Conservation (phyloP, 2,797 vertebrate genomes). For the Gila robusta region DNA sequence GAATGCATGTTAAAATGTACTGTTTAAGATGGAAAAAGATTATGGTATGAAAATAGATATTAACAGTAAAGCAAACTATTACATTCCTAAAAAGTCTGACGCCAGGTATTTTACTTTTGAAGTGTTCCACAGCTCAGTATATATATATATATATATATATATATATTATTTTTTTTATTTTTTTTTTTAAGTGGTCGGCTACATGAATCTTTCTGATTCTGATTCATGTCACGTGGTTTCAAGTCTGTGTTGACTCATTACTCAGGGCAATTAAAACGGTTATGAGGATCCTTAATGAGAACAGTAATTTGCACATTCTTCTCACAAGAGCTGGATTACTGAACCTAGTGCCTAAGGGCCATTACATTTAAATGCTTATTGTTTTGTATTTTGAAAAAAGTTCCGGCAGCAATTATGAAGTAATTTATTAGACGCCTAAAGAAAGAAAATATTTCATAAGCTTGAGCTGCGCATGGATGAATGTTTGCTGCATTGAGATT, state of each 20-base stretch:
- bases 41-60: not conserved
- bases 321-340: not conserved
- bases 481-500: not conserved
- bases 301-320: slow-evolving; percentile 18
- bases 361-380: slow-evolving; percentile 33
- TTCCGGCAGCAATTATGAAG: not conserved
- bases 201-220: not conserved
- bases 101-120: not conserved
- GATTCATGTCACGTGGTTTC: not conserved
- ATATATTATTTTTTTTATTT: too few species aligned
- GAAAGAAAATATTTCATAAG: not conserved
- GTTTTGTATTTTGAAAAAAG: slow-evolving; percentile 13
- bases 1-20: not conserved
- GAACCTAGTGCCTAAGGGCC: not conserved
- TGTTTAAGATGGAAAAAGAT: not conserved
- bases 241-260: not conserved
- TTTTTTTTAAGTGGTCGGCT: not conserved
- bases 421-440: slow-evolving; percentile 1
- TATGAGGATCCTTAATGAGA: slow-evolving; percentile 13
- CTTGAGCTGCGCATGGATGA: not conserved
- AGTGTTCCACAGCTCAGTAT: not conserved
- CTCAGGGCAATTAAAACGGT: not conserved
- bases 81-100: not conserved
- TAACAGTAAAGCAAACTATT: not conserved
- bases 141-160: too few species aligned